Evolutionary conservation across 2,888 invertebrate species (phyloP), one percentile per base, ranked within the genome.

Genomic region (Epiblema foenella): DNA sequence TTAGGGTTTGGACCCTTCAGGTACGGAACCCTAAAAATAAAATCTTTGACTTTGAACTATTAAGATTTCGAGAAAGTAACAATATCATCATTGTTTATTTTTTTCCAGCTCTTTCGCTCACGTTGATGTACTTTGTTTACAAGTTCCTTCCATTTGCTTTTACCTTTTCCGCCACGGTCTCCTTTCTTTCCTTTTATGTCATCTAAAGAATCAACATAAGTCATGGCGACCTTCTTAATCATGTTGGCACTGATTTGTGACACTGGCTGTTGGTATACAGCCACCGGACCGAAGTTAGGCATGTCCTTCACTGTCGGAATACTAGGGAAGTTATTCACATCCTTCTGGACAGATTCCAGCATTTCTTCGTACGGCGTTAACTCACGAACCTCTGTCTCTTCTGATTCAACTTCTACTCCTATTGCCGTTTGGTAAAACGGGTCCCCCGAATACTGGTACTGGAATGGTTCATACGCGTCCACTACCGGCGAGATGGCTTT

Each of bases 191-290:
- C 15, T 17, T 70, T 18, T 8, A n/a, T 59, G 1, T 64, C 52
- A 10, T 64, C 64, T 11, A n/a, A n/a, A n/a, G 62, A 33, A 9
- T 39, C 76, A 1, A 76, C 82, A 69, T 89, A 89, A 0, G 78
- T 77, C 11, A 75, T 75, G 0, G 88, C 81, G 54, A 90, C 74
- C 60, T 80, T 78, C 62, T 88, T 86, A 18, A 93, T 90, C 62
- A 83, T 77, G 1, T 79, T 75, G 60, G 82, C 81, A 74, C 87
- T 91, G 73, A 83, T 82, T 51, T 75, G 83, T 0, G 92, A 92
- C 52, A 93, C 79, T 1, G 88, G 88, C 74, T 91, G 93, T 33
- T 81, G 80, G 65, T 93, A 92, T 1, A 90, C 73, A 0, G 88
- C 88, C 4, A 87, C 84, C 0, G 82, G 81, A 0, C 93, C 91